phyloP scores from a whole-genome alignment of 1,140 invertebrate genomes.

The Drosophila auraria region DNA sequence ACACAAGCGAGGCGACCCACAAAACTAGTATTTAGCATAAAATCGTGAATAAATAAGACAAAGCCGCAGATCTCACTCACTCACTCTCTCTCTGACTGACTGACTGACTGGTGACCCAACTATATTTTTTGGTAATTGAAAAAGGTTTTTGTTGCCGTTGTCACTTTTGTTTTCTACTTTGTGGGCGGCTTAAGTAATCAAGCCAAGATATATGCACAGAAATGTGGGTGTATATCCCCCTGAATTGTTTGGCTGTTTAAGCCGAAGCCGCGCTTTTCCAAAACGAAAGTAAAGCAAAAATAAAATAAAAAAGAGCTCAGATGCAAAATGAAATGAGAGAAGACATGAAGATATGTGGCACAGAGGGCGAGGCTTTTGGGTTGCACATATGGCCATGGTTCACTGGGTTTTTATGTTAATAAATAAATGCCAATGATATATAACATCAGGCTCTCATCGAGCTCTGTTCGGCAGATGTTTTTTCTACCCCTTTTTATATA shows the following conservation, averaged over 20 bases:
- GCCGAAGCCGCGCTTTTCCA: slow-evolving; percentile 59
- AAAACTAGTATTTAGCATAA: slow-evolving; percentile 45
- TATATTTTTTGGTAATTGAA: slow-evolving; percentile 77
- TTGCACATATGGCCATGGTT: slow-evolving; percentile 58
- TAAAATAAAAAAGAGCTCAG: slow-evolving; percentile 24
- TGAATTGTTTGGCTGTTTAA: slow-evolving; percentile 44
- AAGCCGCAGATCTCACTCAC: slow-evolving; percentile 28
- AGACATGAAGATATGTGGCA: slow-evolving; percentile 59
- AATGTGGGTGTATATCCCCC: slow-evolving; percentile 1
- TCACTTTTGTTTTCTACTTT: slow-evolving; percentile 58
- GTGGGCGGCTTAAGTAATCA: slow-evolving; percentile 78
- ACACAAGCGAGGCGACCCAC: slow-evolving; percentile 36
- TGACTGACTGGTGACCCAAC: slow-evolving; percentile 51
- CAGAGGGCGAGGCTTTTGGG: slow-evolving; percentile 29
- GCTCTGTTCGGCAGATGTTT: slow-evolving; percentile 46
- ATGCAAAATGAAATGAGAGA: slow-evolving; percentile 55
- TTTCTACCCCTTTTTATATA: slow-evolving; percentile 3
- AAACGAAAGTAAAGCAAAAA: slow-evolving; percentile 68
- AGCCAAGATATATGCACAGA: slow-evolving; percentile 32
- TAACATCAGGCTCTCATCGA: slow-evolving; percentile 20
- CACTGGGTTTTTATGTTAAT: slow-evolving; percentile 82
- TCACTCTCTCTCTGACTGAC: background rate
- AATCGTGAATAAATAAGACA: slow-evolving; percentile 26
- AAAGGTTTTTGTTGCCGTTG: slow-evolving; percentile 60
- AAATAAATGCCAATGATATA: slow-evolving; percentile 68